phyloP scores from a whole-genome alignment of 2,113 vertebrate genomes.

The Scytalopus superciliaris region DNA sequence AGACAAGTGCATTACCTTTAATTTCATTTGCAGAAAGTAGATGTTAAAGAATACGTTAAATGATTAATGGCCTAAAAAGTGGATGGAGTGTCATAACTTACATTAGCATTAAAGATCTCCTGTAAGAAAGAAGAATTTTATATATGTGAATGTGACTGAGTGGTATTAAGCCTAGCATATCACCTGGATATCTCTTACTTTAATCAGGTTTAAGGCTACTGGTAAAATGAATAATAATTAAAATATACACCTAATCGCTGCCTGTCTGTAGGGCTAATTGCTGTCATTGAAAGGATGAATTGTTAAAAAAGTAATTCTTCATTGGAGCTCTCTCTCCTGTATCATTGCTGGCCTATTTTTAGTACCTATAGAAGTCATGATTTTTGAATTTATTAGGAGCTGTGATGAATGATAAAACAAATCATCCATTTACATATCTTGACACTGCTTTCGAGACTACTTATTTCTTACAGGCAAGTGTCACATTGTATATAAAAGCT shows the following conservation, averaged over 20 bases:
- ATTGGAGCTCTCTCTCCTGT: constrained; percentile 76
- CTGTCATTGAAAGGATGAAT: constrained; percentile 82
- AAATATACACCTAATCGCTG: constrained; percentile 81
- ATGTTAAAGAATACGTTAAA: constrained; percentile 63
- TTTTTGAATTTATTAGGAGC: constrained; percentile 82
- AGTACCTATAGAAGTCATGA: constrained; percentile 82
- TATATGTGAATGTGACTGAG: constrained; percentile 66
- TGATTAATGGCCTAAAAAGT: constrained; percentile 67
- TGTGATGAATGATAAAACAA: constrained; percentile 85
- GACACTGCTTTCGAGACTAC: constrained; percentile 81
- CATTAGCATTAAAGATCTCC: constrained; percentile 69
- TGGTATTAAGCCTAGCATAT: constrained; percentile 72
- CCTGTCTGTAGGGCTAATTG: constrained; percentile 81
- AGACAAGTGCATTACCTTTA: constrained; percentile 64
- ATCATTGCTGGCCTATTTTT: constrained; percentile 81
- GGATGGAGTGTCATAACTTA: constrained; percentile 67
- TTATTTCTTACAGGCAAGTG: constrained; percentile 80
- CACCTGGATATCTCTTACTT: constrained; percentile 74
- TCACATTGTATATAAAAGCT: constrained; percentile 82
- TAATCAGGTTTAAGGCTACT: constrained; percentile 72
- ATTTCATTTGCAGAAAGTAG: constrained; percentile 69
- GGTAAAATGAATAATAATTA: constrained; percentile 81
- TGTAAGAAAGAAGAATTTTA: constrained; percentile 68
- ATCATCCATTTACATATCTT: constrained; percentile 84
- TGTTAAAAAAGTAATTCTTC: constrained; percentile 80